Conservation (phyloP, 2,797 vertebrate genomes). For the Lates japonicus region DNA sequence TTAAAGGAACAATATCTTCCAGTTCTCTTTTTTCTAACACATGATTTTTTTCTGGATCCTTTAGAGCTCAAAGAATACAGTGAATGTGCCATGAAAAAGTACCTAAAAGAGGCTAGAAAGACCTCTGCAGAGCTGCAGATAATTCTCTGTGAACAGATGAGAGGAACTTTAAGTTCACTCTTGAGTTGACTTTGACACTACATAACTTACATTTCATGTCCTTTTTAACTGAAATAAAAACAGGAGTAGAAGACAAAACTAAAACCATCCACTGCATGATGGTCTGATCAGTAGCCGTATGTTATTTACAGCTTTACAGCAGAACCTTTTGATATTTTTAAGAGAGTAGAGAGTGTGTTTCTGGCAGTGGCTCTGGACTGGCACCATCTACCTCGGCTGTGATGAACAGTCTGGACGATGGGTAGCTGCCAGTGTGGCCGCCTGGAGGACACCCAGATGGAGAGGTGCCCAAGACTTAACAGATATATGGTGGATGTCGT, state of each 20-base stretch:
- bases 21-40: no score
- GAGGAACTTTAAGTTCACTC: background rate
- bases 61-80: background rate
- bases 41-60: background rate
- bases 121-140: background rate
- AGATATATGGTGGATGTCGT: background rate
- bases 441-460: conserved; percentile 60
- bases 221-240: background rate
- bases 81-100: background rate
- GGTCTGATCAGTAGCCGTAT: conserved; percentile 25
- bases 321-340: conserved; percentile 16
- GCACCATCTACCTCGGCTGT: conserved; percentile 36
- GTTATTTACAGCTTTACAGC: conserved; percentile 37
- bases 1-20: background rate
- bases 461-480: conserved; percentile 21
- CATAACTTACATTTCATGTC: no score
- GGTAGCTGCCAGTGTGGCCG: conserved; percentile 48
- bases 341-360: conserved; percentile 9
- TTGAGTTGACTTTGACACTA: no score
- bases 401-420: conserved; percentile 53
- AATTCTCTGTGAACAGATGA: no score
- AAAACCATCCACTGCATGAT: background rate
- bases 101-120: background rate
- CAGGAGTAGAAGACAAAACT: background rate
- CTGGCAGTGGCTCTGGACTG: conserved; percentile 37